Evolutionary conservation across 2,888 invertebrate genomes (phyloP).

Genomic region (Philereme transversata): DNA sequence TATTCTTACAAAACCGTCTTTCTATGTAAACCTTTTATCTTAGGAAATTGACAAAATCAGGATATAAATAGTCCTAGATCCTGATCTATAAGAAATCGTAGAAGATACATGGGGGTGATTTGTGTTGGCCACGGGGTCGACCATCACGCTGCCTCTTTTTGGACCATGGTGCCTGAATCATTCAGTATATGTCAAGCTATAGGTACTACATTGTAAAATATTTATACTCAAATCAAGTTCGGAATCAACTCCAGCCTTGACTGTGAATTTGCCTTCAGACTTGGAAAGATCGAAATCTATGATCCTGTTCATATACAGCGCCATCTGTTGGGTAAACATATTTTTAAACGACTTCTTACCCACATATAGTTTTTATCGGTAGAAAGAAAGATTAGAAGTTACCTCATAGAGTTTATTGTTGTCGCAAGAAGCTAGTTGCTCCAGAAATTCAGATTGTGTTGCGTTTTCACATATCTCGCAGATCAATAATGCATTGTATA

Average conservation of each 20-base stretch:
- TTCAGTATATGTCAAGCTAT: no score
- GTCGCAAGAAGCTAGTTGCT: slow-evolving; percentile 73
- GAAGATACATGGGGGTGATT: no score
- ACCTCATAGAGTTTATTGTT: slow-evolving; percentile 81
- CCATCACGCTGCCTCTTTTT: no score
- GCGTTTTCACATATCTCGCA: slow-evolving; percentile 86
- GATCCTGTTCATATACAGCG: slow-evolving; percentile 88
- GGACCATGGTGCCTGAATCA: no score
- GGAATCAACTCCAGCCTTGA: slow-evolving; percentile 89
- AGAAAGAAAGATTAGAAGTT: slow-evolving; percentile 13
- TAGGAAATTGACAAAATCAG: no score
- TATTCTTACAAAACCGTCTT: no score
- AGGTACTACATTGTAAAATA: not conserved
- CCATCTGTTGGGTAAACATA: slow-evolving; percentile 69
- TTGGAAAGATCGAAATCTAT: slow-evolving; percentile 87
- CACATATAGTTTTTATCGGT: not conserved
- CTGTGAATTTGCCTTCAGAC: slow-evolving; percentile 87
- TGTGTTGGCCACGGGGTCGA: no score
- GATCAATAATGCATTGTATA: slow-evolving; percentile 87
- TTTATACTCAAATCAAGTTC: slow-evolving; percentile 88
- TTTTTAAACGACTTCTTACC: not conserved
- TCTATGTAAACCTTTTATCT: no score
- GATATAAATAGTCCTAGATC: no score
- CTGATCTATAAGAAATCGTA: no score
- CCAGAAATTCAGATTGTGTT: slow-evolving; percentile 75